Conservation (phyloP, 1,140 invertebrate genomes). For the Calephelis virginiensis region DNA sequence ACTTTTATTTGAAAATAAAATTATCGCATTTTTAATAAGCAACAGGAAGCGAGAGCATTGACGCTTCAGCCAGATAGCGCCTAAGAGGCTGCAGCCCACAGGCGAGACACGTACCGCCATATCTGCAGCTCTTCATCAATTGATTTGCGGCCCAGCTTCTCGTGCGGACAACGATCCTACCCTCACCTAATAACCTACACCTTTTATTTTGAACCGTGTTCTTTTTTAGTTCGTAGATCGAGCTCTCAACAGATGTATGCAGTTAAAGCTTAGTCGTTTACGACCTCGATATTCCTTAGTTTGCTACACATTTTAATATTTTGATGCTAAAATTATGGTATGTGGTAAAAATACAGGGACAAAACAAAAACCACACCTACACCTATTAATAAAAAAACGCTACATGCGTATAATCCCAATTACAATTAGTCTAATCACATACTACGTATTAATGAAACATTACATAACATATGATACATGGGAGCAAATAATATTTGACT, state of each 20-base stretch:
- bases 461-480: too few relatives aligned
- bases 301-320: too few relatives aligned
- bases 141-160: constrained; percentile 44
- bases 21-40: constrained; percentile 42
- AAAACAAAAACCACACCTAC: too few relatives aligned
- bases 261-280: neutral
- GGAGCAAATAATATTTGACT: too few relatives aligned
- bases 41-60: constrained; percentile 39
- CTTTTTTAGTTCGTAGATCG: too few relatives aligned
- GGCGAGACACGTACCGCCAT: constrained; percentile 59
- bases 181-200: constrained; percentile 14
- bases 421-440: too few relatives aligned
- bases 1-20: constrained; percentile 10
- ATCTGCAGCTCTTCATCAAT: constrained; percentile 68
- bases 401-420: too few relatives aligned
- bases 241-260: too few relatives aligned
- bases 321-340: too few relatives aligned
- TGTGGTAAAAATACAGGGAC: too few relatives aligned
- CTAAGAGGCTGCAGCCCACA: constrained; percentile 46
- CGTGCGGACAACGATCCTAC: constrained; percentile 24
- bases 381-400: too few relatives aligned
- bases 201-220: neutral
- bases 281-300: neutral
- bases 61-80: constrained; percentile 38
- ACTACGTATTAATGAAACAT: too few relatives aligned